phyloP scores from a whole-genome alignment of 2,113 vertebrate species.

The Coptodon rendalli region DNA sequence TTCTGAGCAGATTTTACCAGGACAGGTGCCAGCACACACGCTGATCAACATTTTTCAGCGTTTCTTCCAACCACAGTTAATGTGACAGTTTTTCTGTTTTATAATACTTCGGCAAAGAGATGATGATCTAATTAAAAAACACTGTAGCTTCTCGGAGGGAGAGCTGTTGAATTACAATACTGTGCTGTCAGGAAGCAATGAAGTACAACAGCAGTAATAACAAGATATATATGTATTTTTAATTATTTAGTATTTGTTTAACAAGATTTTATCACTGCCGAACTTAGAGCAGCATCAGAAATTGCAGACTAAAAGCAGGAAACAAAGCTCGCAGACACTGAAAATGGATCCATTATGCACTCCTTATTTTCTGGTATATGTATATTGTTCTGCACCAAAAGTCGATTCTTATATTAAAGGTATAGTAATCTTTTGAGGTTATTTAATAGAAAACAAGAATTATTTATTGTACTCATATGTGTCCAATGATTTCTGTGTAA shows the following conservation, averaged over 20 bases:
- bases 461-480: background rate
- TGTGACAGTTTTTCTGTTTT: conserved; percentile 32
- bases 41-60: conserved; percentile 14
- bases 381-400: background rate
- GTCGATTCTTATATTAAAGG: background rate
- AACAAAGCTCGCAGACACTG: background rate
- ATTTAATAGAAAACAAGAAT: background rate
- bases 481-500: background rate
- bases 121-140: background rate
- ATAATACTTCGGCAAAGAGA: conserved; percentile 22
- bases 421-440: background rate
- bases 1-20: conserved; percentile 8
- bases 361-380: background rate
- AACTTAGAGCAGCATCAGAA: background rate
- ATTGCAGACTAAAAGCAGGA: background rate
- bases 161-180: background rate
- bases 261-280: background rate
- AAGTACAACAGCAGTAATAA: background rate
- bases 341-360: background rate
- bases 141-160: background rate
- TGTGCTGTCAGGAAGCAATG: background rate
- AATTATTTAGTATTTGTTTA: background rate
- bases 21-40: conserved; percentile 32
- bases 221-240: background rate
- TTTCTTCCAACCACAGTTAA: conserved; percentile 8